Evolutionary conservation across 1,140 invertebrate genomes (phyloP), one percentile per base, ranked within the genome.

Genomic region (Psix sp.): DNA sequence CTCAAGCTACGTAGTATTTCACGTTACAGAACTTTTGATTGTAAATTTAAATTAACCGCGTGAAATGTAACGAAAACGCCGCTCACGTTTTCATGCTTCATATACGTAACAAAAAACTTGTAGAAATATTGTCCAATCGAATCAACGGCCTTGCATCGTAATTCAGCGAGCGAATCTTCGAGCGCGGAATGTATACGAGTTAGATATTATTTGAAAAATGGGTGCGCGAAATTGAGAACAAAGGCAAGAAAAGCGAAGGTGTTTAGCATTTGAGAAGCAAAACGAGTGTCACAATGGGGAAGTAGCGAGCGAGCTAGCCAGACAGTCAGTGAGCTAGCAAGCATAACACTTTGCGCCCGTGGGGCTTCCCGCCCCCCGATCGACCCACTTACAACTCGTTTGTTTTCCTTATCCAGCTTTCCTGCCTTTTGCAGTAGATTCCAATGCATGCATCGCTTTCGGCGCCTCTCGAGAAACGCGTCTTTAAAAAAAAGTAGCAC

Each of bases 381-480:
- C 84, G 81, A 75, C 80, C 83, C 81, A 86, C 80, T 86, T 86
- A 83, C 82, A 62, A 38, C 74, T 76, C 63, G 77, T 80, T 24
- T 77, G 66, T 77, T 80, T 82, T 82, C 73, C 78, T 77, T 80
- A 74, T 77, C 48, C 66, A 59, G 29, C 73, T 68, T 54, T 78
- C 70, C 57, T 63, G 31, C 59, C 40, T 54, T 65, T 59, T 60
- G 48, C 45, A 46, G 36, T 63, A 51, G 40, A 48, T 35, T 52
- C 46, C 31, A 31, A 68, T 43, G 17, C 33, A 48, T 20, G 15
- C 26, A 59, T 57, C 62, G 29, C 71, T 35, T 39, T 36, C 14
- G 24, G 11, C 46, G 16, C n/a, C 24, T 54, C 52, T 51, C 46
- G 11, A 70, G 46, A 35, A 70, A 9, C 29, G 33, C 24, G 45